Base-by-base conservation (phyloP, 2,113 vertebrate genomes). In the Panthera tigris region DNA sequence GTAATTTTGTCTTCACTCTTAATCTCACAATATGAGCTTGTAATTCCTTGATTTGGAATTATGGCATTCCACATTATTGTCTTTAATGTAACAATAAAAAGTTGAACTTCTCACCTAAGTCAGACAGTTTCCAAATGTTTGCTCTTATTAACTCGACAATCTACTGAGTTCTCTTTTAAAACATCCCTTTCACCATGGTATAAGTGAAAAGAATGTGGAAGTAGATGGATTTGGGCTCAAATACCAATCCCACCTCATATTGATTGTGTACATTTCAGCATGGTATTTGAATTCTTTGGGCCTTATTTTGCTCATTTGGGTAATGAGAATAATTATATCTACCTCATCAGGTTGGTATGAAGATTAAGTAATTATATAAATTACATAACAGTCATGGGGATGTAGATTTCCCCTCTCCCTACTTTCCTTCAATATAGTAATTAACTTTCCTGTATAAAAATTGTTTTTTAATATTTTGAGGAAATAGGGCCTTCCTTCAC, bases 321-420 rank as follows among this genome's bases (percentile, higher is more conserved):
- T 82, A 89, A 78, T 88, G 48, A 96, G 39, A 92, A 84, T 97
- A 95, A 93, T 86, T 96, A 36, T 68, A 79, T 7, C 2, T 63
- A 29, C n/a, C 94, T 61, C 36, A 94, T 84, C 41, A 89, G 29
- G 19, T 88, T 96, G 33, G 5, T 80, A 66, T 81, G 57, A 80
- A 94, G 27, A 97, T 91, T 50, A 89, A 94, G 69, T 66, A 73
- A 69, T 78, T 84, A 50, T 66, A 55, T 68, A 86, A 71, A 89
- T 96, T 66, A 33, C 1, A 65, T 55, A 78, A 52, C 6, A 57
- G n/a, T 89, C 27, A 79, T 55, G 83, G 57, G 50, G 19, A 74
- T 4, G 57, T 19, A 63, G 27, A 27, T 45, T 89, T 95, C 79
- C 18, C 10, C 25, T 93, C 91, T 31, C n/a, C 5, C 57, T 94